Conservation (phyloP, 2,797 vertebrate species). For the Odontamblyopus lacepedii region DNA sequence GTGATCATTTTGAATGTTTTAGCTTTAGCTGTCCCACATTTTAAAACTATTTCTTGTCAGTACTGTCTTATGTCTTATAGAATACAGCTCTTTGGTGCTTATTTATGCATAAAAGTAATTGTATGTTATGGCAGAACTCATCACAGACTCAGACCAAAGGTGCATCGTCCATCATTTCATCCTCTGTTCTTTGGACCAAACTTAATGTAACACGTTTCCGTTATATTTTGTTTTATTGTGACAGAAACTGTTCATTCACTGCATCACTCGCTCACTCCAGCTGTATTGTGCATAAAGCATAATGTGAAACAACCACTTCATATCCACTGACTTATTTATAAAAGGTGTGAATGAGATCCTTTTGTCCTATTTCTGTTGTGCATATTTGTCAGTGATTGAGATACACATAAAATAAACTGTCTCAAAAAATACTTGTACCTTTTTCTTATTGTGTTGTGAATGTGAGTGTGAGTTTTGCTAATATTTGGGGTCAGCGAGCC, state of each 20-base stretch:
- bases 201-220: background rate
- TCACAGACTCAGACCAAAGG: constrained; percentile 6
- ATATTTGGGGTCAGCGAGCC: constrained; percentile 32
- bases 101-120: background rate
- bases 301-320: constrained; percentile 59
- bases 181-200: constrained; percentile 3
- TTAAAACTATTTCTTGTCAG: background rate
- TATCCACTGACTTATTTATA: constrained; percentile 71
- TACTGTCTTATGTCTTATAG: background rate
- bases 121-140: background rate
- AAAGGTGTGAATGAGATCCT: constrained; percentile 71
- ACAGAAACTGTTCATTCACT: constrained; percentile 13
- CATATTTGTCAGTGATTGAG: constrained; percentile 64
- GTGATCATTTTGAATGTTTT: background rate
- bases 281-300: constrained; percentile 42
- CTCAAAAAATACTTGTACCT: constrained; percentile 35
- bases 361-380: constrained; percentile 64
- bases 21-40: background rate
- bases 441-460: constrained; percentile 19
- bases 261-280: constrained; percentile 22
- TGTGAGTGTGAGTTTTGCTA: constrained; percentile 38
- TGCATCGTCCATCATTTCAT: background rate
- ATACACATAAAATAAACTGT: constrained; percentile 76
- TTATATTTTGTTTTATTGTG: background rate
- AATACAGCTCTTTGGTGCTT: constrained; percentile 4